Evolutionary conservation across 2,797 vertebrate species (phyloP), one percentile per base, ranked within the genome.

Genomic region (Mastacembelus armatus): DNA sequence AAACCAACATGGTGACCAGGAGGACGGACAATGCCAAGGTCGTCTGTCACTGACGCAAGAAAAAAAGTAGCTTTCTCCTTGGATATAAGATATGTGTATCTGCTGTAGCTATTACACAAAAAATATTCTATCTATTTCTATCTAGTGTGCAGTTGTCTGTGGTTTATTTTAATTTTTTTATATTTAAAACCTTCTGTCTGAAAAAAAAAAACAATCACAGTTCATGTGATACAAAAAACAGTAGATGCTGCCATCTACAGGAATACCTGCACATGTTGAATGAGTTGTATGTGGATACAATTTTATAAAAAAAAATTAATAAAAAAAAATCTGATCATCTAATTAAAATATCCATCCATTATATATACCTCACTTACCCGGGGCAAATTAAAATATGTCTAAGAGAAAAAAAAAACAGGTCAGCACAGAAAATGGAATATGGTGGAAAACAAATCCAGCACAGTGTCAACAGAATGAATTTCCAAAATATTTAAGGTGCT

Each of bases 181-280:
- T 10, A 18, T n/a, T n/a, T n/a, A 9, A 47, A 32, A 66, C 38
- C 14, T 43, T 40, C 15, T 10, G 14, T 58, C 10, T 44, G 26
- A 4, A 7, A 40, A 43, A 71, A 24, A 33, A 5, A 47, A 42
- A 29, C 36, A 4, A 40, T 29, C 15, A 39, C 9, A 51, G 21
- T 11, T 45, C 10, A 22, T 18, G 33, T 60, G 2, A 32, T 14
- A 30, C 9, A 73, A 77, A 83, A 56, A 22, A 42, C 2, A 54
- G 69, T 27, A 33, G 54, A 88, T 78, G 71, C 85, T 88, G 90
- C 85, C 89, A 84, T 71, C 91, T 81, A 61, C 79, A 78, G 92
- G 84, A 36, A 0, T 2, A 47, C 7, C 4, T 5, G 19, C 9
- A 15, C 9, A 15, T 15, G 40, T 15, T 3, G 10, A 15, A 35